phyloP scores from a whole-genome alignment of 2,113 vertebrate species.

The Brienomyrus longianalis region DNA sequence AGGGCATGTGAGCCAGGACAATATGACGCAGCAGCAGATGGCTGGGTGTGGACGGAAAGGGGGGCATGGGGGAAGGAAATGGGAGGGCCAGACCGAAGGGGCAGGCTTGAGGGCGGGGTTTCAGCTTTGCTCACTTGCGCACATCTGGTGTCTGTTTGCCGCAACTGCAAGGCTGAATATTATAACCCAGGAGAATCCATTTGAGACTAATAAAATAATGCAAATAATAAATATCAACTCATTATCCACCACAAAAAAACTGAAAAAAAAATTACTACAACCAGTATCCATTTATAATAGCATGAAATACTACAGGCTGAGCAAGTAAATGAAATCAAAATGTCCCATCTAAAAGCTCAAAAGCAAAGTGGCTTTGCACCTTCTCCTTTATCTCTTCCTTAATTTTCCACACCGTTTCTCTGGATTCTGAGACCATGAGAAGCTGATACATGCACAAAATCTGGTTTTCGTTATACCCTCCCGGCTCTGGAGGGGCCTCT shows the following conservation, averaged over 20 bases:
- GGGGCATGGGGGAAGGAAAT: slow-evolving; percentile 46
- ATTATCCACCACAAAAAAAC: not conserved
- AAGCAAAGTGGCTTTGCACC: not conserved
- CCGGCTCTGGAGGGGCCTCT: not conserved
- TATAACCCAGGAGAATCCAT: not conserved
- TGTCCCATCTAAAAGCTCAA: not conserved
- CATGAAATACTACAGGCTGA: not conserved
- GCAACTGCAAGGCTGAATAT: slow-evolving; percentile 42
- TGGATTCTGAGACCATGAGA: not conserved
- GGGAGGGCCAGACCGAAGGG: slow-evolving; percentile 49
- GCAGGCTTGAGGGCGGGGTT: slow-evolving; percentile 52
- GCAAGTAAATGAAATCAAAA: not conserved
- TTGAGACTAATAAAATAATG: not conserved
- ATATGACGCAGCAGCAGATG: slow-evolving; percentile 67
- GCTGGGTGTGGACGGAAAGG: slow-evolving; percentile 60
- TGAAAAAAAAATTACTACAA: not conserved
- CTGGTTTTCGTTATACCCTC: not conserved
- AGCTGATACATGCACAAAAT: not conserved
- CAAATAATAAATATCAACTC: not conserved
- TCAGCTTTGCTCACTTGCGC: slow-evolving; percentile 80
- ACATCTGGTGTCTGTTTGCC: slow-evolving; percentile 68
- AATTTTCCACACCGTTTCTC: not conserved
- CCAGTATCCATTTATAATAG: not conserved
- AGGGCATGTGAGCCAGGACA: slow-evolving; percentile 45
- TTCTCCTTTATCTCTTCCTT: not conserved